Conservation (phyloP, 1,140 invertebrate genomes). For the Drosophila rufa region DNA sequence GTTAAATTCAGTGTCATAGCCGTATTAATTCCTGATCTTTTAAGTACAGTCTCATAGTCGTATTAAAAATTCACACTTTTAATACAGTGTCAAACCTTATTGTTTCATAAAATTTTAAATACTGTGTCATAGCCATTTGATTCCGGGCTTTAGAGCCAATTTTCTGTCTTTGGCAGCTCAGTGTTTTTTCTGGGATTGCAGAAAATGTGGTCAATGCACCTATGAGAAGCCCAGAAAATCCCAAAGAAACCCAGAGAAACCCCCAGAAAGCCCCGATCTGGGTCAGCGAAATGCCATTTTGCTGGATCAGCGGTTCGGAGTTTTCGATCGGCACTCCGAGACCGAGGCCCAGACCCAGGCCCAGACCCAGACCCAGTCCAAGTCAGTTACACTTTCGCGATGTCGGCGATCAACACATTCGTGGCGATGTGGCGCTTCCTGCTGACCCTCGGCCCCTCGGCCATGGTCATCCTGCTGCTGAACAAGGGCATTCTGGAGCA, state of each 20-base stretch:
- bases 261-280: not conserved
- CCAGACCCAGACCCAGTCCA: not conserved
- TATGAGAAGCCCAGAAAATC: not conserved
- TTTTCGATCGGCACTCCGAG: conserved; percentile 1
- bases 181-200: conserved; percentile 5
- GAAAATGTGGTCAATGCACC: conserved; percentile 14
- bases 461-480: conserved; percentile 88
- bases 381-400: conserved; percentile 37
- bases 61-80: too few relatives aligned
- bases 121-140: too few relatives aligned
- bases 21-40: too few relatives aligned
- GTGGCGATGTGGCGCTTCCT: conserved; percentile 86
- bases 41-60: too few relatives aligned
- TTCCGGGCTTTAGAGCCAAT: not conserved
- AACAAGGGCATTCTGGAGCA: conserved; percentile 87
- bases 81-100: too few relatives aligned
- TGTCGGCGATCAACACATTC: conserved; percentile 66
- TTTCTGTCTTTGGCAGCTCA: not conserved
- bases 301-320: not conserved
- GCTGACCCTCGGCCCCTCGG: conserved; percentile 87
- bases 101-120: too few relatives aligned
- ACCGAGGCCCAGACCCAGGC: too few relatives aligned
- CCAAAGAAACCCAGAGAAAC: not conserved
- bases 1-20: too few relatives aligned
- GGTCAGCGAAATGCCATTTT: conserved; percentile 7